Percentiles rank a stretch among this genome's conserved stretches.
These are phyloP conservation scores for Cryptotermes secundus DNA, from an alignment of 1,140 invertebrate genomes.

Conservation along the genomic window DNA sequence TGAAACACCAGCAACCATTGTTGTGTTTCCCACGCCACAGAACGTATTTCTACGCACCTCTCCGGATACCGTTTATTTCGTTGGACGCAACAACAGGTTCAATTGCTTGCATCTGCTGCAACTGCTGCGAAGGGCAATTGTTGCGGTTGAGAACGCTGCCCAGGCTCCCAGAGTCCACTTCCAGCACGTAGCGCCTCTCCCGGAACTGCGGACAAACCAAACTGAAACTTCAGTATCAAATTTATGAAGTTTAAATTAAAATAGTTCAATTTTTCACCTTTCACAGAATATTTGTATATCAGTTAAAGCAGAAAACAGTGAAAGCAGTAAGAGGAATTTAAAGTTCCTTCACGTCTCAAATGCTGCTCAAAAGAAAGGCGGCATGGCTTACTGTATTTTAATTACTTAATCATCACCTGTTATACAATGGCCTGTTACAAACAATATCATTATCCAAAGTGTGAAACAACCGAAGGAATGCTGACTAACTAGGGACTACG, in stretches of 20 bases:
- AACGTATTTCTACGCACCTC: not conserved
- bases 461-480: not conserved
- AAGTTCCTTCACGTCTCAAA: too few relatives aligned
- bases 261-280: too few relatives aligned
- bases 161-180: constrained; percentile 42
- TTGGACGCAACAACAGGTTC: constrained; percentile 39
- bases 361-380: not conserved
- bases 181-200: constrained; percentile 48
- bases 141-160: constrained; percentile 38
- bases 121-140: constrained; percentile 42
- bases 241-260: too few relatives aligned
- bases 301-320: too few relatives aligned
- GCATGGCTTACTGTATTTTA: not conserved
- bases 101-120: constrained; percentile 39
- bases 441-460: not conserved
- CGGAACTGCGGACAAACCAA: constrained; percentile 34
- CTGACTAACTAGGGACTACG: too few relatives aligned
- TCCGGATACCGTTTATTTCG: constrained; percentile 38
- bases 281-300: too few relatives aligned
- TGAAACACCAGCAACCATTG: too few relatives aligned
- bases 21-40: too few relatives aligned
- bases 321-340: too few relatives aligned
- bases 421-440: not conserved
- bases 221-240: too few relatives aligned
- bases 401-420: not conserved